phyloP scores from a whole-genome alignment of 1,140 invertebrate species.

The Ostrea edulis region DNA sequence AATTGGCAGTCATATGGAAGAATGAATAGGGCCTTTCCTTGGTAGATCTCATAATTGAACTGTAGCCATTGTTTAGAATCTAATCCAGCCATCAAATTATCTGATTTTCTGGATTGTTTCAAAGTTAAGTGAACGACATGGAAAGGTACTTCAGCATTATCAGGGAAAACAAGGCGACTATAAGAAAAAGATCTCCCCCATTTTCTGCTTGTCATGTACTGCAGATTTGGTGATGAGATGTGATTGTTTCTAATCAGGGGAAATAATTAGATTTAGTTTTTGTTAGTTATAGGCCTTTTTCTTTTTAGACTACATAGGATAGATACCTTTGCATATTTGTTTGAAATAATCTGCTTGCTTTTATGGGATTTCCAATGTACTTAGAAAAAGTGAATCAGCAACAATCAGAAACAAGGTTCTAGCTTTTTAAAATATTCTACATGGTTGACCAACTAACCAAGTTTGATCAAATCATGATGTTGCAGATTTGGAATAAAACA shows the following conservation, averaged over 20 bases:
- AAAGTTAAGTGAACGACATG: slow-evolving; percentile 39
- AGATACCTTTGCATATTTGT: not conserved
- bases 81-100: slow-evolving; percentile 39
- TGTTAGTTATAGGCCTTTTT: slow-evolving; percentile 18
- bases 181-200: slow-evolving; percentile 25
- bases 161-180: slow-evolving; percentile 23
- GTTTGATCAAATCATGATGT: not conserved
- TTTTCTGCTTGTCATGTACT: slow-evolving; percentile 22
- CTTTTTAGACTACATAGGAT: not conserved
- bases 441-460: slow-evolving; percentile 34
- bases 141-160: slow-evolving; percentile 31
- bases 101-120: slow-evolving; percentile 47
- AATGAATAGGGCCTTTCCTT: not conserved
- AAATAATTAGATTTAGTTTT: slow-evolving; percentile 23
- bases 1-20: slow-evolving; percentile 23
- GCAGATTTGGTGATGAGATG: slow-evolving; percentile 3
- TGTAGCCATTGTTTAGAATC: slow-evolving; percentile 41
- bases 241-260: slow-evolving; percentile 14
- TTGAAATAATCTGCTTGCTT: not conserved
- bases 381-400: not conserved
- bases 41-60: not conserved
- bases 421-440: not conserved
- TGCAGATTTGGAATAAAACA: slow-evolving; percentile 1
- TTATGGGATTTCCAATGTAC: not conserved
- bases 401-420: not conserved